Evolutionary conservation across 2,113 vertebrate genomes (phyloP).

Genomic region (Solea solea): DNA sequence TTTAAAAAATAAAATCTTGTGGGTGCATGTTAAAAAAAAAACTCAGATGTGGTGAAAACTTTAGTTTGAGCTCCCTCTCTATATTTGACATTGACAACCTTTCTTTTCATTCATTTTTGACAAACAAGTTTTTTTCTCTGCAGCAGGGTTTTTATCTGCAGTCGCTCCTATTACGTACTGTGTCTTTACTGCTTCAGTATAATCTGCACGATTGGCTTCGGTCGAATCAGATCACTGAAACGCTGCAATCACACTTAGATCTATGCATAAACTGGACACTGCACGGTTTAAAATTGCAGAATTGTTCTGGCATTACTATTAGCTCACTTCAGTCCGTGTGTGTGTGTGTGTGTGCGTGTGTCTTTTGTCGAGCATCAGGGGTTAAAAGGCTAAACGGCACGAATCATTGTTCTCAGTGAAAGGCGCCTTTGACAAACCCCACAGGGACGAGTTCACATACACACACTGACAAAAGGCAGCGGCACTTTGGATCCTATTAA

Average conservation of each 20-base stretch:
- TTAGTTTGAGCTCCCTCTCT: too few species aligned
- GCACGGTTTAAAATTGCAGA: slow-evolving; percentile 4
- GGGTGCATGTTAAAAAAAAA: too few species aligned
- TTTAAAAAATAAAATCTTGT: too few species aligned
- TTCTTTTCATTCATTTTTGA: too few species aligned
- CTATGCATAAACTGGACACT: background rate
- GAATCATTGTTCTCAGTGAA: slow-evolving; percentile 81
- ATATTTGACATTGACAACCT: background rate
- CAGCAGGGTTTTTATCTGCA: background rate
- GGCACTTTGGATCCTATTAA: slow-evolving; percentile 69
- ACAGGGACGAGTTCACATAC: slow-evolving; percentile 74
- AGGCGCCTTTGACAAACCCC: slow-evolving; percentile 73
- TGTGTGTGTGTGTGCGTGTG: slow-evolving; percentile 27
- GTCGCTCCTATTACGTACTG: background rate
- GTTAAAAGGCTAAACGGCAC: slow-evolving; percentile 84
- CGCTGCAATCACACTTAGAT: background rate
- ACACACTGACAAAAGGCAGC: slow-evolving; percentile 70
- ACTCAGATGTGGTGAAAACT: too few species aligned
- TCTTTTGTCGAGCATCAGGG: slow-evolving; percentile 65
- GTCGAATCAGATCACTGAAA: background rate
- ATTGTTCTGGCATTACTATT: slow-evolving; percentile 22
- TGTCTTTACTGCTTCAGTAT: background rate
- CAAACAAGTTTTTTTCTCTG: background rate
- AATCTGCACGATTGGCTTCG: background rate
- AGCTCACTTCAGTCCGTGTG: slow-evolving; percentile 14